phyloP scores from a whole-genome alignment of 2,113 vertebrate genomes.

The Burhinus bistriatus region DNA sequence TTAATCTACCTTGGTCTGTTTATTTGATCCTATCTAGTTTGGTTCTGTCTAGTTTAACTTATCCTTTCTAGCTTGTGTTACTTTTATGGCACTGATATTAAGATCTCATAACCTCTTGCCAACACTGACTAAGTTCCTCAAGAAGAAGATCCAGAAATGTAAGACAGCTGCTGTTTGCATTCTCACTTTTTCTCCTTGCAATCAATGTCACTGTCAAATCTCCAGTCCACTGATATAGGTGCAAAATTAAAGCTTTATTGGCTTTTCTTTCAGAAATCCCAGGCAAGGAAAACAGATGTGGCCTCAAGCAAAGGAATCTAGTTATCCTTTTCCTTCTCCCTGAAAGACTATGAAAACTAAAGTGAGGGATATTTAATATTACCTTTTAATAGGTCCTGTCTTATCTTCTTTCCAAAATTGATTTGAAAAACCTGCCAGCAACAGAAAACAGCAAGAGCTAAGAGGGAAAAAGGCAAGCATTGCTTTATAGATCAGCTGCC shows the following conservation, averaged over 20 bases:
- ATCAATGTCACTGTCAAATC: background rate
- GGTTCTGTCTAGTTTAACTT: background rate
- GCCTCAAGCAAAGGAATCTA: background rate
- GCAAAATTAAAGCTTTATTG: background rate
- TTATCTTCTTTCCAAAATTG: slow-evolving; percentile 5
- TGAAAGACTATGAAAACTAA: background rate
- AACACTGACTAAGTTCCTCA: background rate
- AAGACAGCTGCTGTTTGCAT: background rate
- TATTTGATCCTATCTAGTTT: background rate
- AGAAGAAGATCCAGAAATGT: background rate
- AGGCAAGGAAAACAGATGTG: background rate
- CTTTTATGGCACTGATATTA: background rate
- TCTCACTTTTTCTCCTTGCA: background rate
- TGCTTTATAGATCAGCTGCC: background rate
- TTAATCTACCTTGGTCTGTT: background rate
- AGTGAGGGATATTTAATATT: background rate
- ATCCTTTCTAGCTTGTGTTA: background rate
- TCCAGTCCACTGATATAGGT: background rate
- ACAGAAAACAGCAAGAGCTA: background rate
- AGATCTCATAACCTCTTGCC: background rate
- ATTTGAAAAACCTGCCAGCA: background rate
- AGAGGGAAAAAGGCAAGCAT: background rate
- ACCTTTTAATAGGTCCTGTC: background rate
- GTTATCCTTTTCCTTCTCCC: background rate
- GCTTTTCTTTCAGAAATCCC: background rate